Conservation (phyloP, 2,113 vertebrate species). For the Dasypus novemcinctus region DNA sequence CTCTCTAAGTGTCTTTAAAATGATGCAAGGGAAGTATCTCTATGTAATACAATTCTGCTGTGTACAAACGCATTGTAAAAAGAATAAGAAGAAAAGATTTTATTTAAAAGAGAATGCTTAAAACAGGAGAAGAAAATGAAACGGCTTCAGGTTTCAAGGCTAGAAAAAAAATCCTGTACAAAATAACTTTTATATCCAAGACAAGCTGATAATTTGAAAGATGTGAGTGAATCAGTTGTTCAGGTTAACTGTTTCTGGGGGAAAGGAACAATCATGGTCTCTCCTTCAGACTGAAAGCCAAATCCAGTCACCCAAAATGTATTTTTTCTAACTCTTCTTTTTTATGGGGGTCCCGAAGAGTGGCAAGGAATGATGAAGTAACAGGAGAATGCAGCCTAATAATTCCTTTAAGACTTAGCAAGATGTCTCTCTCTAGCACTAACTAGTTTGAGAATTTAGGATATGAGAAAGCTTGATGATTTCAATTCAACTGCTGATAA, state of each 20-base stretch:
- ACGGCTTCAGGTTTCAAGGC: background rate
- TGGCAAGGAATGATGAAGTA: background rate
- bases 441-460: background rate
- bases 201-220: background rate
- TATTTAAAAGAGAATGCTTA: background rate
- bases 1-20: constrained; percentile 30
- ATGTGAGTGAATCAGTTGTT: background rate
- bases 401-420: background rate
- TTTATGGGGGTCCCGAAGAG: no score
- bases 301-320: background rate
- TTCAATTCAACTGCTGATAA: background rate
- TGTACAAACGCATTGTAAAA: background rate
- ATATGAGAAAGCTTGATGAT: background rate
- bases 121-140: background rate
- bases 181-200: background rate
- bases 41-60: background rate
- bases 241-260: background rate
- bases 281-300: background rate
- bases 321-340: background rate
- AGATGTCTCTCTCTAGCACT: background rate
- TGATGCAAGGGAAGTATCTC: background rate
- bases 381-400: background rate
- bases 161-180: background rate
- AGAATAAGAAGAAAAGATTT: background rate
- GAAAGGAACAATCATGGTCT: background rate